phyloP scores from a whole-genome alignment of 2,113 vertebrate genomes.

The Heteronetta atricapilla region DNA sequence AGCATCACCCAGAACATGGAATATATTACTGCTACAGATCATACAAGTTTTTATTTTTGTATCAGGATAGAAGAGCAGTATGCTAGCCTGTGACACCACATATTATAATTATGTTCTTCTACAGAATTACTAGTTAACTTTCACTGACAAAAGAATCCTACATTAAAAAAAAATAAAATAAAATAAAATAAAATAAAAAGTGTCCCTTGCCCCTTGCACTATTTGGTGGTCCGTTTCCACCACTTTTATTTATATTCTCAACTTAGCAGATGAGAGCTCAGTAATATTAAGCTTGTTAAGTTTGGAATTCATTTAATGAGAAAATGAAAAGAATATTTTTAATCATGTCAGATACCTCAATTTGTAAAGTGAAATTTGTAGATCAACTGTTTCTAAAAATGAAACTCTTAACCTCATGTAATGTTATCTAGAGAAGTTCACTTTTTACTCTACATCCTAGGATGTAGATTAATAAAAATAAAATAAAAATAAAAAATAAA shows the following conservation, averaged over 20 bases:
- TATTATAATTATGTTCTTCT: not conserved
- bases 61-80: not conserved
- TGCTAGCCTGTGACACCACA: not conserved
- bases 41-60: not conserved
- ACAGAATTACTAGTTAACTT: not conserved
- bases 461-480: not conserved
- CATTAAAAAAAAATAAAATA: not conserved
- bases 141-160: not conserved
- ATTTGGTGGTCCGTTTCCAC: not conserved
- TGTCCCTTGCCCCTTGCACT: not conserved
- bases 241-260: not conserved
- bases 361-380: not conserved
- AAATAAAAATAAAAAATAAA: not conserved
- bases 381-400: not conserved
- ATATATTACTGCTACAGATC: not conserved
- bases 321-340: not conserved
- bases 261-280: not conserved
- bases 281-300: not conserved
- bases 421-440: not conserved
- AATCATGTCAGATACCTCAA: not conserved
- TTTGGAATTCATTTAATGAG: not conserved
- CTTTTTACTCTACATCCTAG: not conserved
- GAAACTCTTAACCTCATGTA: not conserved
- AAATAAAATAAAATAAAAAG: not conserved
- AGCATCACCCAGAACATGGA: not conserved